Percentiles rank a stretch among this genome's conserved stretches.
Conservation (phyloP, 2,888 invertebrate species). For the Acleris sparsana region DNA sequence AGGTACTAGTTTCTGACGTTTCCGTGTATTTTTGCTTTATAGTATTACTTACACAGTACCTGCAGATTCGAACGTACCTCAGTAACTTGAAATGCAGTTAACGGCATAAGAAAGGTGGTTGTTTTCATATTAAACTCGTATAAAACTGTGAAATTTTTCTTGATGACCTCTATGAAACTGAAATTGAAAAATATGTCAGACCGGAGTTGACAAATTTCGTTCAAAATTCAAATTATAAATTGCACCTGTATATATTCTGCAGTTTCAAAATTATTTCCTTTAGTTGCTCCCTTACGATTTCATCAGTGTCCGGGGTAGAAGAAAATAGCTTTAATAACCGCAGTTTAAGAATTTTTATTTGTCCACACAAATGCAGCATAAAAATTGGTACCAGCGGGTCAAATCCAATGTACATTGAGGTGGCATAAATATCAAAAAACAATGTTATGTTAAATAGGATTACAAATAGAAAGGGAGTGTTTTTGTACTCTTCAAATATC, state of each 20-base stretch:
- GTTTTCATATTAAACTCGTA: constrained; percentile 68
- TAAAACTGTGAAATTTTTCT: constrained; percentile 51
- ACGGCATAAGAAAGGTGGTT: constrained; percentile 61
- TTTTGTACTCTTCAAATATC: constrained; percentile 52
- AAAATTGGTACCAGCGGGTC: constrained; percentile 70
- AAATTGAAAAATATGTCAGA: constrained; percentile 35
- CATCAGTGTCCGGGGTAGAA: constrained; percentile 41
- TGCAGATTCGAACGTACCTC: constrained; percentile 47
- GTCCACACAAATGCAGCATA: constrained; percentile 64
- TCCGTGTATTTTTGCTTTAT: no score
- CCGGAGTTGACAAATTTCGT: neutral
- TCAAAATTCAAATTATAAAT: neutral
- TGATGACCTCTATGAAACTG: constrained; percentile 54
- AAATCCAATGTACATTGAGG: constrained; percentile 58
- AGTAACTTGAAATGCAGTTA: constrained; percentile 60
- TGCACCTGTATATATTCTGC: constrained; percentile 59
- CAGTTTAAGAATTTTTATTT: constrained; percentile 58
- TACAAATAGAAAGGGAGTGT: constrained; percentile 29
- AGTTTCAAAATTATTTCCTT: constrained; percentile 56
- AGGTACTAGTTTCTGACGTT: no score
- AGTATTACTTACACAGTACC: neutral
- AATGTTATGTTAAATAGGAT: constrained; percentile 43
- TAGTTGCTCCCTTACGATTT: constrained; percentile 49
- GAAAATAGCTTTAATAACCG: constrained; percentile 52
- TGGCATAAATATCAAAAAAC: constrained; percentile 52